Evolutionary conservation across 2,113 vertebrate species (phyloP).

Genomic region (Sarotherodon lohbergeri): DNA sequence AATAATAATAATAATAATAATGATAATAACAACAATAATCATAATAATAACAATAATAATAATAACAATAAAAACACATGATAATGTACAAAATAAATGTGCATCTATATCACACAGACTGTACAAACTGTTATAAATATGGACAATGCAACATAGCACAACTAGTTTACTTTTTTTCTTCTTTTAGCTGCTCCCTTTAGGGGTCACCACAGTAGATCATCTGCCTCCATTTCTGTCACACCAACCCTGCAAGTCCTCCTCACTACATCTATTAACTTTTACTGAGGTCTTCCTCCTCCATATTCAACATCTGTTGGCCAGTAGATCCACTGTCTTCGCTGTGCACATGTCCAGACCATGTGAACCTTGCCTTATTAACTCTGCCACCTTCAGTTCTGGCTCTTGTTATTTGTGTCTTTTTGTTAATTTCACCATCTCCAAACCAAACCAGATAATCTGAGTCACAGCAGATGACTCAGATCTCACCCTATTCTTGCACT

Average conservation of each 20-base stretch:
- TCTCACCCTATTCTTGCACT: background rate
- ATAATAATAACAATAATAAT: background rate
- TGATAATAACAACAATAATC: rapidly evolving
- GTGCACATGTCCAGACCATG: background rate
- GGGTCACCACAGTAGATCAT: background rate
- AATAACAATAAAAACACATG: rapidly evolving
- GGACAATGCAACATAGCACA: background rate
- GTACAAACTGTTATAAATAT: background rate
- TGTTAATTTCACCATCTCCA: background rate
- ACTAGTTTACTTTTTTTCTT: background rate
- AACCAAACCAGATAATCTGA: background rate
- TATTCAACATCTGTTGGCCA: background rate
- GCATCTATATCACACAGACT: background rate
- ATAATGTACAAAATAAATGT: background rate
- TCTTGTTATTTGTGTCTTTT: background rate
- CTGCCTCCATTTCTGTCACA: background rate
- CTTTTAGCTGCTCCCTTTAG: background rate
- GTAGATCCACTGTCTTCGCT: background rate
- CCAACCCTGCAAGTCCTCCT: background rate
- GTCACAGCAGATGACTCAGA: background rate
- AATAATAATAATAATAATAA: background rate
- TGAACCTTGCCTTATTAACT: background rate
- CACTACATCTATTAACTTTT: background rate
- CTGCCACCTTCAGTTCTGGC: background rate
- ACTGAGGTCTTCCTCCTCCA: background rate